These are phyloP conservation scores for Corythornis madagascariensis DNA, from an alignment of 2,113 vertebrate species.

Conservation along the genomic window DNA sequence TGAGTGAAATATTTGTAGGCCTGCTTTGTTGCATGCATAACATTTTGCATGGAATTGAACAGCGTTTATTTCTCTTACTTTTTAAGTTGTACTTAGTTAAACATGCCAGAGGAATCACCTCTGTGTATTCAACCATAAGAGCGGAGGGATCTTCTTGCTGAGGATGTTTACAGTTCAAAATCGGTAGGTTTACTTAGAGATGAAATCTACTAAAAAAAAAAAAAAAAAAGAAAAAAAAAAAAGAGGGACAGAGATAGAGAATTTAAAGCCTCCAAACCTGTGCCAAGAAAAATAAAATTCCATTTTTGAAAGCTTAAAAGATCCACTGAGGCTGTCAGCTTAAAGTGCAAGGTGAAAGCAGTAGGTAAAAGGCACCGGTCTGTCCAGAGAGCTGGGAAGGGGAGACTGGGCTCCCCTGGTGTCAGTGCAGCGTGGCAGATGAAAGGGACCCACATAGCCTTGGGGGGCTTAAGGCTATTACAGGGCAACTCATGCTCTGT, in stretches of 20 bases:
- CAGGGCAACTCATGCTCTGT: constrained; percentile 74
- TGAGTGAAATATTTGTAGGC: constrained; percentile 73
- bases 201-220: not conserved
- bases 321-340: constrained; percentile 25
- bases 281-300: constrained; percentile 40
- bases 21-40: constrained; percentile 61
- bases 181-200: not conserved
- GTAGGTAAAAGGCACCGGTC: not conserved
- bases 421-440: constrained; percentile 43
- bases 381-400: not conserved
- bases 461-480: constrained; percentile 74
- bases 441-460: constrained; percentile 70
- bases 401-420: constrained; percentile 19
- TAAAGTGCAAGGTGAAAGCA: constrained; percentile 21
- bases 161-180: not conserved
- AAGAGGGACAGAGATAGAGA: not conserved
- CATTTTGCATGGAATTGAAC: constrained; percentile 51
- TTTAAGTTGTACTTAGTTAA: not conserved
- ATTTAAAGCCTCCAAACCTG: not conserved
- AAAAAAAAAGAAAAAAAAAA: not conserved
- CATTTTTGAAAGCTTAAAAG: constrained; percentile 18
- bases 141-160: not conserved
- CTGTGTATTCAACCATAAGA: not conserved
- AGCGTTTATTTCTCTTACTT: constrained; percentile 12
- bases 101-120: not conserved